These are phyloP conservation scores for Sarcoramphus papa DNA, from an alignment of 2,797 vertebrate species.

Conservation along the genomic window DNA sequence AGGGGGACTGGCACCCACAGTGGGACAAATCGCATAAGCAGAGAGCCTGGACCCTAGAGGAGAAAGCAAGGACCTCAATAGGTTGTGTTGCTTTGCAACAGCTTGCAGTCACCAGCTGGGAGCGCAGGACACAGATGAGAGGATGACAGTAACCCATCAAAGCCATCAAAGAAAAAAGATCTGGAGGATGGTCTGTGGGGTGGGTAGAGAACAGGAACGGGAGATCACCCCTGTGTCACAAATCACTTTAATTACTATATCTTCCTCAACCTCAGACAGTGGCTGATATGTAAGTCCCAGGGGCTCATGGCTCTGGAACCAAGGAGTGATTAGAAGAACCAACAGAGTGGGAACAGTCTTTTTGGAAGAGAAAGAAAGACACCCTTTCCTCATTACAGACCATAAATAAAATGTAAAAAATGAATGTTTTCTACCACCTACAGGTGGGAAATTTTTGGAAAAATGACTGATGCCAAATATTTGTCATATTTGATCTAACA, in stretches of 20 bases:
- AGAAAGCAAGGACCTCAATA: neutral
- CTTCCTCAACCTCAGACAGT: neutral
- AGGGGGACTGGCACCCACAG: neutral
- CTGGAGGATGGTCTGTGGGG: neutral
- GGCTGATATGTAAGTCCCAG: neutral
- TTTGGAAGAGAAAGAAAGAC: neutral
- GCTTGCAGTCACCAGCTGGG: neutral
- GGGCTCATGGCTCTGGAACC: neutral
- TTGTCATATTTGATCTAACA: neutral
- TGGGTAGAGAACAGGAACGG: neutral
- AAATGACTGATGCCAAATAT: neutral
- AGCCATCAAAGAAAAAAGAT: neutral
- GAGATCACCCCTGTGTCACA: neutral
- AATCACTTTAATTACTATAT: neutral
- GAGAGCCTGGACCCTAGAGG: neutral
- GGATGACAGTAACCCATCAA: neutral
- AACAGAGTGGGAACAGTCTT: neutral
- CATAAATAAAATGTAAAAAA: neutral
- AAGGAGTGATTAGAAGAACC: neutral
- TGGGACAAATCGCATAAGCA: neutral
- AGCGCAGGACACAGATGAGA: neutral
- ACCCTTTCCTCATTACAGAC: neutral
- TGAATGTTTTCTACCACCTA: neutral
- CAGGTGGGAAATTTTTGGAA: neutral
- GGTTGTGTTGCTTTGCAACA: neutral